These are phyloP conservation scores for Lucinisca nassula DNA, from an alignment of 2,888 invertebrate genomes.

Conservation along the genomic window DNA sequence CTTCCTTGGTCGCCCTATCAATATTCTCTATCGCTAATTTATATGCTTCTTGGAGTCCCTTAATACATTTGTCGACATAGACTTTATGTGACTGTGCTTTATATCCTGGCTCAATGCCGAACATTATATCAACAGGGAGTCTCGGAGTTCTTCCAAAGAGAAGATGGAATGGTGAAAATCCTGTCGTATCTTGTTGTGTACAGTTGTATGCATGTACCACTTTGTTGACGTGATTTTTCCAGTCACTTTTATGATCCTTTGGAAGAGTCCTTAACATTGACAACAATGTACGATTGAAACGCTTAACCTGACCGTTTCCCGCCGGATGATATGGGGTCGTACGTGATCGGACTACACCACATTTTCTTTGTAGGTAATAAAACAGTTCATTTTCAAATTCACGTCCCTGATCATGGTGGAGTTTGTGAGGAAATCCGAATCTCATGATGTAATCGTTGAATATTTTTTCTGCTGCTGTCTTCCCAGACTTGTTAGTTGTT, in stretches of 20 bases:
- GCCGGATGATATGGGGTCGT: conserved; percentile 53
- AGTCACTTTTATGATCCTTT: conserved; percentile 31
- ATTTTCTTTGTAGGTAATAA: neutral
- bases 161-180: conserved; percentile 38
- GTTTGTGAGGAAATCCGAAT: conserved; percentile 47
- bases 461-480: conserved; percentile 42
- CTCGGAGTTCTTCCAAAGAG: conserved; percentile 46
- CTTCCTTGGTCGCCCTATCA: neutral
- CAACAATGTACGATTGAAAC: conserved; percentile 40
- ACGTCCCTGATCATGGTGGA: conserved; percentile 53
- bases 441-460: conserved; percentile 42
- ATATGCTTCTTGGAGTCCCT: neutral
- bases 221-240: conserved; percentile 35
- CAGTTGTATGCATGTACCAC: conserved; percentile 39
- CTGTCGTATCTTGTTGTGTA: conserved; percentile 42
- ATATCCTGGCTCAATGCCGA: neutral
- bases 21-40: neutral
- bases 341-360: conserved; percentile 38
- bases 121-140: conserved; percentile 37
- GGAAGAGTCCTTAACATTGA: conserved; percentile 33
- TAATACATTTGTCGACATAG: conserved; percentile 2
- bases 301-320: conserved; percentile 51
- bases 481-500: conserved; percentile 36
- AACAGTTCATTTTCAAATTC: conserved; percentile 60
- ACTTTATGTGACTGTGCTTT: neutral